Percentiles rank a stretch among this genome's conserved stretches.
Evolutionary conservation across 2,113 vertebrate genomes (phyloP).

Genomic region (Poeciliopsis turrubarensis): DNA sequence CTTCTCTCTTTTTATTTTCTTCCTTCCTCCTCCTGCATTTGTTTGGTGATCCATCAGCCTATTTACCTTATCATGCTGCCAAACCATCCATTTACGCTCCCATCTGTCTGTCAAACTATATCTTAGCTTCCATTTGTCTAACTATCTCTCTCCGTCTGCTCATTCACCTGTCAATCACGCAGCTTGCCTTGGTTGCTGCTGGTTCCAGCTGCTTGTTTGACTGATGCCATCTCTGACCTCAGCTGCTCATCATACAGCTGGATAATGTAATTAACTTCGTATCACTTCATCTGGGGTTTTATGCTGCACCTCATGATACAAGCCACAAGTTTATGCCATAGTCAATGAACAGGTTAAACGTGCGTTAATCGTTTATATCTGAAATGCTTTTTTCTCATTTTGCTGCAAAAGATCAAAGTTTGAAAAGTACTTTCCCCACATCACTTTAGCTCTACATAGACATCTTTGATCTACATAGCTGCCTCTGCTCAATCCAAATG

Average conservation of each 20-base stretch:
- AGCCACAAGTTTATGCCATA: conserved; percentile 4
- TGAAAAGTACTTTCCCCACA: conserved; percentile 3
- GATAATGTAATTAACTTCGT: conserved; percentile 64
- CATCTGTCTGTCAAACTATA: conserved; percentile 85
- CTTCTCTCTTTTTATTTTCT: conserved; percentile 57
- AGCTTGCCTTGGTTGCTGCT: conserved; percentile 47
- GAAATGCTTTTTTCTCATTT: not conserved
- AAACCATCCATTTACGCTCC: conserved; percentile 83
- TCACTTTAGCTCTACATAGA: conserved; percentile 7
- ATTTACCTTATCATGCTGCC: conserved; percentile 85
- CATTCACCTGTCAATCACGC: conserved; percentile 79
- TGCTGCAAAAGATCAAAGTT: conserved; percentile 9
- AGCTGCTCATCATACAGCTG: conserved; percentile 33
- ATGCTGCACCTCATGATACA: conserved; percentile 24
- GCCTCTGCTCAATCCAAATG: conserved; percentile 46
- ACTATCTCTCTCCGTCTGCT: conserved; percentile 78
- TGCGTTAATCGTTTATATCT: not conserved
- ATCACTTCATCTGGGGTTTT: conserved; percentile 44
- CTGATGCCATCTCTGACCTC: conserved; percentile 51
- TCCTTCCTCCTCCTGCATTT: conserved; percentile 78
- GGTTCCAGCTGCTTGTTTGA: conserved; percentile 40
- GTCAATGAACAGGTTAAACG: not conserved
- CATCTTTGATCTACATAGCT: conserved; percentile 57
- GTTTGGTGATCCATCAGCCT: conserved; percentile 84
- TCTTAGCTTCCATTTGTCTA: conserved; percentile 83